Percentiles rank a stretch among this genome's conserved stretches.
Evolutionary conservation across 1,140 invertebrate genomes (phyloP).

Genomic region (Diabrotica virgifera): DNA sequence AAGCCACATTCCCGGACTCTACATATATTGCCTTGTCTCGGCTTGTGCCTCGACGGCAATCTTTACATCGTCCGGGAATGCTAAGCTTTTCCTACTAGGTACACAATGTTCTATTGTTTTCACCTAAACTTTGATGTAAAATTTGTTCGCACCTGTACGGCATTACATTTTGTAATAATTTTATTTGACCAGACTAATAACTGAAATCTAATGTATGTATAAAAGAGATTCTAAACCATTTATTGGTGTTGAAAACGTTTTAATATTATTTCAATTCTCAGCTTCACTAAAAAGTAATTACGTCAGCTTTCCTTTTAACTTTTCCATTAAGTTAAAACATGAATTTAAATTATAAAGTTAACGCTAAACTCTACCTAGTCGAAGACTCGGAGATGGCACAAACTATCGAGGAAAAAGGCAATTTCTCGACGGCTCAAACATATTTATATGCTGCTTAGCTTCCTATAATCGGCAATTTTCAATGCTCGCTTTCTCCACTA

Average conservation of each 20-base stretch:
- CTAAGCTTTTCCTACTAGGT: no score
- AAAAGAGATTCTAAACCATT: not conserved
- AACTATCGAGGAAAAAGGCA: conserved; percentile 20
- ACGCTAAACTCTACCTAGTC: not conserved
- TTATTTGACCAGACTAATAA: no score
- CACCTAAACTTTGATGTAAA: no score
- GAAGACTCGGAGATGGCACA: not conserved
- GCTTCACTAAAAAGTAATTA: conserved; percentile 5
- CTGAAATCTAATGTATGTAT: no score
- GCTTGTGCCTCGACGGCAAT: no score
- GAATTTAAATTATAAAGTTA: conserved; percentile 17
- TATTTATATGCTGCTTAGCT: conserved; percentile 40
- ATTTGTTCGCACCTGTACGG: no score
- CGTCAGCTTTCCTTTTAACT: not conserved
- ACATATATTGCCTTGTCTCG: no score
- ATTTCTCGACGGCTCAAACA: conserved; percentile 32
- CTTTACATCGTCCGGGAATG: no score
- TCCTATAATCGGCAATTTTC: conserved; percentile 44
- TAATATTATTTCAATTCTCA: no score
- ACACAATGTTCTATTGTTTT: no score
- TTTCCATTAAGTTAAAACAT: conserved; percentile 11
- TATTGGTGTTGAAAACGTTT: not conserved
- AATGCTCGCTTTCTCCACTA: conserved; percentile 38
- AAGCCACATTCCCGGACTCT: no score
- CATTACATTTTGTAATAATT: no score